A percentile compares a stretch with the other conserved stretches of the same genome.
phyloP scores from a whole-genome alignment of 2,888 invertebrate species.

The Sepiola atlantica region DNA sequence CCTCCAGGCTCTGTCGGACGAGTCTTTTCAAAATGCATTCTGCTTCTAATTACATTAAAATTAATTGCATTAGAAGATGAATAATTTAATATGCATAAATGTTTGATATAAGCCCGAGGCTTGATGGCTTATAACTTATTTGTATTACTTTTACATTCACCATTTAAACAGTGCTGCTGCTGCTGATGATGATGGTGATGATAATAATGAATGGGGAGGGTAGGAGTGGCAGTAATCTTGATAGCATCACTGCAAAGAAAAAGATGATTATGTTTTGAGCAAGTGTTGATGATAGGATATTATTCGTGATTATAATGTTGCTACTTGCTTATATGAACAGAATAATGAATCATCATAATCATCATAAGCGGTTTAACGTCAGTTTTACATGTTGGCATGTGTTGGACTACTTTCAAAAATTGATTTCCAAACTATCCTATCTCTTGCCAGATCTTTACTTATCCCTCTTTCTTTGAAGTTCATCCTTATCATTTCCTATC shows the following conservation, averaged over 20 bases:
- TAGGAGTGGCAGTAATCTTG: background rate
- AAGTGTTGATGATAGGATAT: background rate
- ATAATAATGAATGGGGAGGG: background rate
- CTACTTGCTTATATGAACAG: background rate
- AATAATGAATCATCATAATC: background rate
- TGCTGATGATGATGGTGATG: background rate
- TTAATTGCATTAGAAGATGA: slow-evolving; percentile 19
- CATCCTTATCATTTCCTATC: no score
- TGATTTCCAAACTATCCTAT: no score
- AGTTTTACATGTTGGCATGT: no score
- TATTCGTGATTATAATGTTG: background rate
- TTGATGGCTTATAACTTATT: slow-evolving; percentile 21
- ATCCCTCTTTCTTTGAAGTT: no score
- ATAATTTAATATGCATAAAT: slow-evolving; percentile 32
- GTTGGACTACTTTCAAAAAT: no score
- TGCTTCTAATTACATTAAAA: slow-evolving; percentile 20
- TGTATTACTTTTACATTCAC: background rate
- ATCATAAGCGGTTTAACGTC: background rate
- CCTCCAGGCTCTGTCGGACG: background rate
- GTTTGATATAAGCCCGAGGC: background rate
- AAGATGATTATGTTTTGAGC: background rate
- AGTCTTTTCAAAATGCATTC: slow-evolving; percentile 32
- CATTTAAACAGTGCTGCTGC: background rate
- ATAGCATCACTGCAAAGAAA: background rate
- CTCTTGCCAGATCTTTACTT: no score